These are phyloP conservation scores for Formica selysi DNA, from an alignment of 1,140 invertebrate genomes.

Conservation along the genomic window DNA sequence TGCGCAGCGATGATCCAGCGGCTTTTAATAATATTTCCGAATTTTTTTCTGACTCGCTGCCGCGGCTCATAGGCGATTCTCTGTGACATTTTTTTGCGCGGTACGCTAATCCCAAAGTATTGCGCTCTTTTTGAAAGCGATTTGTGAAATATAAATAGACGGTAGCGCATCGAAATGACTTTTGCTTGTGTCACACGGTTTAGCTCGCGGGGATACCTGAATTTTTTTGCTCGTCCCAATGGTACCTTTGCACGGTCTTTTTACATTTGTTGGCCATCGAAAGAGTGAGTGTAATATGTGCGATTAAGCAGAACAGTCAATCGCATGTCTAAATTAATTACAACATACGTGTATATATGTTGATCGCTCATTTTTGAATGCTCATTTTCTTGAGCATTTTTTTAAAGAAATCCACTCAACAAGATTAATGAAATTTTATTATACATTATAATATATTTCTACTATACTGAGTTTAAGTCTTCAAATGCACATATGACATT, in stretches of 20 bases:
- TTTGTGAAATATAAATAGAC: constrained; percentile 82
- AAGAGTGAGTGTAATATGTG: constrained; percentile 20
- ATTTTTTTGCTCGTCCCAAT: constrained; percentile 49
- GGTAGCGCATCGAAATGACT: constrained; percentile 77
- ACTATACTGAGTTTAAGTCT: not conserved
- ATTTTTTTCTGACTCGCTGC: constrained; percentile 68
- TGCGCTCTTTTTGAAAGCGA: constrained; percentile 80
- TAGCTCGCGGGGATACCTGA: constrained; percentile 46
- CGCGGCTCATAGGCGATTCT: constrained; percentile 73
- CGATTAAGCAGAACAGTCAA: not conserved
- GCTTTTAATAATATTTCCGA: constrained; percentile 80
- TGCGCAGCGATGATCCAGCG: constrained; percentile 63
- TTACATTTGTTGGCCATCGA: constrained; percentile 34
- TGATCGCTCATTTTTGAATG: too few species aligned
- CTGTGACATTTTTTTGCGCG: constrained; percentile 73
- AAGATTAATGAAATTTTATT: not conserved
- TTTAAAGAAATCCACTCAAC: not conserved
- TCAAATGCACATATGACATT: constrained; percentile 53
- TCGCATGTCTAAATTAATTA: not conserved
- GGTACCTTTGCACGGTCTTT: constrained; percentile 41
- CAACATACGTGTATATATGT: too few species aligned
- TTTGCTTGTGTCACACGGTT: constrained; percentile 70
- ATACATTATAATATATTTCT: not conserved
- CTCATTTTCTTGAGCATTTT: too few species aligned
- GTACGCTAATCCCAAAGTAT: constrained; percentile 80